A percentile compares a stretch with the other conserved stretches of the same genome.
These are phyloP conservation scores for Hylomyscus alleni DNA, from an alignment of 2,797 vertebrate species.

Conservation along the genomic window DNA sequence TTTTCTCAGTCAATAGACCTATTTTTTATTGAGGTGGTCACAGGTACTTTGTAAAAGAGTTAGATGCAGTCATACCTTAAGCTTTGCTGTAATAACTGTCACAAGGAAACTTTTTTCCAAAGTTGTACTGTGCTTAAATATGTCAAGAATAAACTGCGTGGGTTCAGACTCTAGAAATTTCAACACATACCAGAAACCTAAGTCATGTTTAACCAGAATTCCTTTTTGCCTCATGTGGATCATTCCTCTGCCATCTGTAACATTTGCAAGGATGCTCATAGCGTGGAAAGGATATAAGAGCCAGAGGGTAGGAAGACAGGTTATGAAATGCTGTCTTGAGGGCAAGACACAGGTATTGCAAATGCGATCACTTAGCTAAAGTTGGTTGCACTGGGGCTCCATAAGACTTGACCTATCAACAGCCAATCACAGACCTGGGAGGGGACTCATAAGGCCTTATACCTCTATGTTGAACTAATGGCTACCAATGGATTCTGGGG, in stretches of 20 bases:
- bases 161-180: background rate
- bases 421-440: background rate
- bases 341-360: too few relatives aligned
- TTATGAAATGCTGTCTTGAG: background rate
- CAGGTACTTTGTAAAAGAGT: background rate
- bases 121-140: background rate
- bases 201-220: background rate
- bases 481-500: background rate
- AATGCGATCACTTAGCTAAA: background rate
- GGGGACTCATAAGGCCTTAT: background rate
- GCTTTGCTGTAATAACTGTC: background rate
- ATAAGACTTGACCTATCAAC: background rate
- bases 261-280: too few relatives aligned
- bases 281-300: background rate
- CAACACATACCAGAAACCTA: background rate
- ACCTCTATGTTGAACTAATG: background rate
- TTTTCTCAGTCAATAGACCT: background rate
- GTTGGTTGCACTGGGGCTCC: background rate
- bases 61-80: background rate
- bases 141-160: background rate
- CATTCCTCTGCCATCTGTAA: background rate
- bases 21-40: background rate
- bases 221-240: background rate
- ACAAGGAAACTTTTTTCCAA: background rate
- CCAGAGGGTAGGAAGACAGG: too few relatives aligned